Conservation (phyloP, 2,888 invertebrate genomes). For the Ditylenchus weischeri region DNA sequence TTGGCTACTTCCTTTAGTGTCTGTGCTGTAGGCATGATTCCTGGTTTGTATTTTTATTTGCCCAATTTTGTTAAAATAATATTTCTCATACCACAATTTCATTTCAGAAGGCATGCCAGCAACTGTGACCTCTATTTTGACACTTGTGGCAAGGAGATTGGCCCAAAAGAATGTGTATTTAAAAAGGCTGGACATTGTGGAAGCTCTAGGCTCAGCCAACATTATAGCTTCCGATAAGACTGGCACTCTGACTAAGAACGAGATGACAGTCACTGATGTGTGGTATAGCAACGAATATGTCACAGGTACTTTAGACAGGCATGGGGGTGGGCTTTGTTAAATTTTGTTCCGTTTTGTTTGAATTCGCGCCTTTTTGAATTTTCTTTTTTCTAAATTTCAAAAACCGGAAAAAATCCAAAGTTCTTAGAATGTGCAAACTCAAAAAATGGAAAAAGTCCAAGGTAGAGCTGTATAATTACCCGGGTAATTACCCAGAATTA, state of each 20-base stretch:
- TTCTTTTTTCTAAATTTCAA: too few species aligned
- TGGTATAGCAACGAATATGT: slow-evolving; percentile 34
- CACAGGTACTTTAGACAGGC: slow-evolving; percentile 25
- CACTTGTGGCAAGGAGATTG: slow-evolving; percentile 34
- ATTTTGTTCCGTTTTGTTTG: too few species aligned
- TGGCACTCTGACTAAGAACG: slow-evolving; percentile 40
- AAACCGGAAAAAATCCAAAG: too few species aligned
- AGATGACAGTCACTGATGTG: slow-evolving; percentile 41
- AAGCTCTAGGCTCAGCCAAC: slow-evolving; percentile 36
- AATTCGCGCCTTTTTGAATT: too few species aligned
- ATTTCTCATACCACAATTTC: not conserved
- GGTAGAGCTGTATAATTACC: too few species aligned
- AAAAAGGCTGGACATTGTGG: slow-evolving; percentile 37
- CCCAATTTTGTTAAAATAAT: not conserved
- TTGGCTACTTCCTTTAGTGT: slow-evolving; percentile 44
- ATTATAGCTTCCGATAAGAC: slow-evolving; percentile 42
- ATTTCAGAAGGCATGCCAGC: slow-evolving; percentile 35
- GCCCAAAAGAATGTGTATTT: slow-evolving; percentile 38
- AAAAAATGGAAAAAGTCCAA: too few species aligned
- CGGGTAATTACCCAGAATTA: too few species aligned
- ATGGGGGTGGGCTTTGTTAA: too few species aligned
- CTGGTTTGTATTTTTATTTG: not conserved
- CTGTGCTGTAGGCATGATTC: slow-evolving; percentile 30
- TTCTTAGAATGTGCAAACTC: too few species aligned
- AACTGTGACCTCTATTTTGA: slow-evolving; percentile 36